These are phyloP conservation scores for Ciconia stormi DNA, from an alignment of 2,113 vertebrate species.

Conservation along the genomic window DNA sequence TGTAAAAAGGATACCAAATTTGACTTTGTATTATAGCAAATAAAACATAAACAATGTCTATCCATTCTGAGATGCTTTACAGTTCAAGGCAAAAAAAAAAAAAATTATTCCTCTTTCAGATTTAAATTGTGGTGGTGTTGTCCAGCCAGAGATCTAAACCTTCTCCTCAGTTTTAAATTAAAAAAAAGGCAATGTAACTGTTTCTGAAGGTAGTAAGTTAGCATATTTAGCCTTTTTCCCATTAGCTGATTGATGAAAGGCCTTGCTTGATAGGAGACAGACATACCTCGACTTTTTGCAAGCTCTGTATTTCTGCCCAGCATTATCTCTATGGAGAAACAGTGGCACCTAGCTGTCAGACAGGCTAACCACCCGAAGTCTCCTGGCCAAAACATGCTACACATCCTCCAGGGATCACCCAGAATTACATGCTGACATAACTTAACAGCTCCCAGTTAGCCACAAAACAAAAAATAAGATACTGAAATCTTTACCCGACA, in stretches of 20 bases:
- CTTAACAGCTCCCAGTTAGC: rapidly evolving
- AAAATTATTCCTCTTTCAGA: not conserved
- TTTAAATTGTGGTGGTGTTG: not conserved
- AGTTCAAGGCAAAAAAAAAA: not conserved
- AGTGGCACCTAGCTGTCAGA: slow-evolving; percentile 67
- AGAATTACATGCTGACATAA: not conserved
- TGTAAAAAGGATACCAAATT: not conserved
- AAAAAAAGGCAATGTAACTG: not conserved
- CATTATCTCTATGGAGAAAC: not conserved
- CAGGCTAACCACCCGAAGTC: not conserved
- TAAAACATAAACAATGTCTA: not conserved
- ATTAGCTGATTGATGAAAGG: not conserved
- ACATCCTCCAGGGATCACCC: not conserved
- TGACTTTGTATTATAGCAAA: not conserved
- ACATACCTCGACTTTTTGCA: not conserved
- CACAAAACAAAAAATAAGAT: not conserved
- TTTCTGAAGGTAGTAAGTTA: not conserved
- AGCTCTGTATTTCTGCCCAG: not conserved
- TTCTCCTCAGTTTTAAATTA: not conserved
- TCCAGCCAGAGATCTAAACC: not conserved
- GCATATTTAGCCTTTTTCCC: not conserved
- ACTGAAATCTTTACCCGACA: not conserved
- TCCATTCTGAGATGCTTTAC: not conserved
- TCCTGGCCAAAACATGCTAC: too few species aligned
- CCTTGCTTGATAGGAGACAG: not conserved